Base-by-base conservation (phyloP, 1,140 invertebrate genomes). In the Trichomalopsis sarcophagae region DNA sequence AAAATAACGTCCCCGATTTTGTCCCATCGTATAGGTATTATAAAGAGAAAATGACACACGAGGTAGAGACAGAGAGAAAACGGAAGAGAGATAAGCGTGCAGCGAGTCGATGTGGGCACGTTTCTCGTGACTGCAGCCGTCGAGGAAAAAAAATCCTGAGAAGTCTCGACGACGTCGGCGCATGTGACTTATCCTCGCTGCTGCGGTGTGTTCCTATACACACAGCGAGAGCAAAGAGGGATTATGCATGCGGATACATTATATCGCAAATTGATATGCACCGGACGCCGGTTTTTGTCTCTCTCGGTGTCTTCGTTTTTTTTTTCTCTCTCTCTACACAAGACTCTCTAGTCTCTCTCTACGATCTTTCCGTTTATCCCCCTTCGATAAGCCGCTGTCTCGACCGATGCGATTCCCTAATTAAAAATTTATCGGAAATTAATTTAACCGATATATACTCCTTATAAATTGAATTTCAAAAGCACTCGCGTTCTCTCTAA, bases 141-240 rank as follows among this genome's bases (percentile, higher is more conserved):
- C 7, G 36, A 75, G 21, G 21, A 47, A 68, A 83, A 83, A 83
- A 83, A 44, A 66, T 47, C 69, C 21, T 62, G 55, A 62, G 55
- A 62, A 62, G 55, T 62, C 55, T 62, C 40, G 47, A 71, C n/a
- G 68, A 71, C 68, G n/a, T 9, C 27, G 55, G 14, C 40, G 27
- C 55, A 40, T 83, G 50, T 66, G 81, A 83, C 81, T 83, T 83
- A 76, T 83, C 81, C 74, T 82, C 23, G 69, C 30, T 66, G 33
- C 30, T 27, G 50, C 27, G 27, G 0, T 47, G 27, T 55, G 47
- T 17, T 44, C 27, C 50, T 74, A 23, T 27, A 11, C 5, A 27
- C 7, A 71, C 2, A 44, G 40, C 40, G 40, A 44, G 40, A 44
- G 40, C 33, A 36, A 6, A 71, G 23, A 71, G 68, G 68, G 23